Evolutionary conservation across 2,888 invertebrate genomes (phyloP).

Genomic region (Euclidia mi): DNA sequence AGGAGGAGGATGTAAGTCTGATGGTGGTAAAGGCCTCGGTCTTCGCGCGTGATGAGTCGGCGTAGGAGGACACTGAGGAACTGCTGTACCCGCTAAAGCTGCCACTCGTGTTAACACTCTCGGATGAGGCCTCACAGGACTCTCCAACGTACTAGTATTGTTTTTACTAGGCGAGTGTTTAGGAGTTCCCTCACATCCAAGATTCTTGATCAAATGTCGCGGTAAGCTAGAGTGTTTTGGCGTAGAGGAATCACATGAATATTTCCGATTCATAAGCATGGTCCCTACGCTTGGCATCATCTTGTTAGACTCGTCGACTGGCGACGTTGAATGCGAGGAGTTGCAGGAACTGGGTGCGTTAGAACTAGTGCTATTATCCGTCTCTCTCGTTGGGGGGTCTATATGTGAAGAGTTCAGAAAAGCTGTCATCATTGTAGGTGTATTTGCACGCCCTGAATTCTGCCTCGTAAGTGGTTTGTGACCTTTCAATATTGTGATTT

Average conservation of each 20-base stretch:
- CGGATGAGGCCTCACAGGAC: conserved; percentile 91
- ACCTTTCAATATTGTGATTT: conserved; percentile 86
- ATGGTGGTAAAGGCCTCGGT: conserved; percentile 90
- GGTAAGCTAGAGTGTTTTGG: conserved; percentile 86
- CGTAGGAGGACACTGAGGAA: conserved; percentile 95
- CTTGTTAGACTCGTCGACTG: conserved; percentile 75
- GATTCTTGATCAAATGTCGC: conserved; percentile 81
- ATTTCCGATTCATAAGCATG: conserved; percentile 82
- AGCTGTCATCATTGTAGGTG: conserved; percentile 86
- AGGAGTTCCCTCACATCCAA: conserved; percentile 82
- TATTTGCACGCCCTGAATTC: conserved; percentile 89
- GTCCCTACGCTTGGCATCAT: conserved; percentile 79
- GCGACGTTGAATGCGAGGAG: conserved; percentile 83
- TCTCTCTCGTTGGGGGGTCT: conserved; percentile 71
- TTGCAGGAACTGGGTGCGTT: conserved; percentile 82
- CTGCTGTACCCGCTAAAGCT: conserved; percentile 87
- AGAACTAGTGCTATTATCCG: conserved; percentile 71
- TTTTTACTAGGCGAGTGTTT: conserved; percentile 81
- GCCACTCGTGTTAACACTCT: conserved; percentile 91
- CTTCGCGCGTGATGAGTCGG: conserved; percentile 96
- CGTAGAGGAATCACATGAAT: conserved; percentile 81
- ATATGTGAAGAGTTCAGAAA: conserved; percentile 84
- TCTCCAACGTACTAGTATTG: conserved; percentile 67
- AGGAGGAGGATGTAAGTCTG: conserved; percentile 88
- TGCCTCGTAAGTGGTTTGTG: conserved; percentile 93